phyloP scores from a whole-genome alignment of 2,113 vertebrate species.

The Amphilophus citrinellus region DNA sequence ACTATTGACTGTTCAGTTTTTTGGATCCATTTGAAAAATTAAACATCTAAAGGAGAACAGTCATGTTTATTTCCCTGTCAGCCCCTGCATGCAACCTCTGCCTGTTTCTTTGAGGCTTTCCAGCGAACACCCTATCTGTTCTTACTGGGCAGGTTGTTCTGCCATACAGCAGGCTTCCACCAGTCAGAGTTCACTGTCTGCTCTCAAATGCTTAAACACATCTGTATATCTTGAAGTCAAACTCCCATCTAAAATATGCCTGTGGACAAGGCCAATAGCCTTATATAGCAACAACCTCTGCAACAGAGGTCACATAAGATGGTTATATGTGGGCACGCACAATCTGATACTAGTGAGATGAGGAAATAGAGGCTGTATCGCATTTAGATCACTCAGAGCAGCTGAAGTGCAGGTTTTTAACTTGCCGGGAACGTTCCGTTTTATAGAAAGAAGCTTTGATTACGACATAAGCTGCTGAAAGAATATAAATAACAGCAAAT shows the following conservation, averaged over 20 bases:
- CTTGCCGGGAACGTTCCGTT: not conserved
- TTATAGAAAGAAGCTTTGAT: not conserved
- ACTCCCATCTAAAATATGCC: not conserved
- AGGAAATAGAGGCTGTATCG: accelerated
- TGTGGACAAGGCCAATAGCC: not conserved
- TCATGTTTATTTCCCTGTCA: not conserved
- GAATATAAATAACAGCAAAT: conserved; percentile 1
- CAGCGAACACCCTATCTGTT: not conserved
- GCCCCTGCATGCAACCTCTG: not conserved
- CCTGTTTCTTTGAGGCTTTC: not conserved
- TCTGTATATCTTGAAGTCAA: conserved; percentile 3
- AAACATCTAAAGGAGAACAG: not conserved
- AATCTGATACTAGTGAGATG: not conserved
- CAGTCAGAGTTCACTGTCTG: conserved; percentile 5
- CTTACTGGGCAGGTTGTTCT: not conserved
- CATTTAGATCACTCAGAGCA: not conserved
- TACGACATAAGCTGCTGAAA: not conserved
- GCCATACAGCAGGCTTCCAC: conserved; percentile 5
- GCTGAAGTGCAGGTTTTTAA: not conserved
- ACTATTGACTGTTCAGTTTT: not conserved
- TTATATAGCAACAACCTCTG: not conserved
- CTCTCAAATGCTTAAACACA: conserved; percentile 7
- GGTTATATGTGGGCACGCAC: not conserved
- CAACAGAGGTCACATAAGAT: not conserved
- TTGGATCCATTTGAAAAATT: not conserved